A percentile compares a stretch with the other conserved stretches of the same genome.
These are phyloP conservation scores for Hippopotamyrus pictus DNA, from an alignment of 2,797 vertebrate genomes.

Conservation along the genomic window DNA sequence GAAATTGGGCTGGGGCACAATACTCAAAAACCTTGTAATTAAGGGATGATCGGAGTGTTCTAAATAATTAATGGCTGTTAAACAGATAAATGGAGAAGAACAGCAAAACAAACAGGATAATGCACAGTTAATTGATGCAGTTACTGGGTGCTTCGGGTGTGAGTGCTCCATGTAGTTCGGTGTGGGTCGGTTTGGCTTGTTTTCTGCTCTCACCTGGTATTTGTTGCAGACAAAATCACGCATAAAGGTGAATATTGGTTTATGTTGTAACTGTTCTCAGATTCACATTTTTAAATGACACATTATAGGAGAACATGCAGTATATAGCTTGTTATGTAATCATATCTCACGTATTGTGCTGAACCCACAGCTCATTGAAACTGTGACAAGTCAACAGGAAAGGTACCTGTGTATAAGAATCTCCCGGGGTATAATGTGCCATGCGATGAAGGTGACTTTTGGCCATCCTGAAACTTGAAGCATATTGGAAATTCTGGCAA, in stretches of 20 bases:
- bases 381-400: not conserved
- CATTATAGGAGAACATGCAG: not conserved
- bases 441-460: not conserved
- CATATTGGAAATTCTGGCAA: not conserved
- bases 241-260: not conserved
- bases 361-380: not conserved
- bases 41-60: not conserved
- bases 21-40: not conserved
- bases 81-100: not conserved
- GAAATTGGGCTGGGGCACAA: not conserved
- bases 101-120: not conserved
- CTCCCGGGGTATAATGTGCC: not conserved
- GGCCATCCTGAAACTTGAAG: not conserved
- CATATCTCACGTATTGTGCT: not conserved
- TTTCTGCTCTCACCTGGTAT: not conserved
- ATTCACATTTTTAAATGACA: not conserved
- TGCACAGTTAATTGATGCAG: not conserved
- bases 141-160: not conserved
- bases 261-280: not conserved
- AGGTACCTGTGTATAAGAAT: not conserved
- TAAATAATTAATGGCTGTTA: not conserved
- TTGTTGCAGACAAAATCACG: not conserved
- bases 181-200: not conserved
- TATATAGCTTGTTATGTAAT: not conserved
- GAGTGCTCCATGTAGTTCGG: not conserved